Percentiles rank a stretch among this genome's conserved stretches.
phyloP scores from a whole-genome alignment of 2,113 vertebrate species.

The Oreochromis niloticus region DNA sequence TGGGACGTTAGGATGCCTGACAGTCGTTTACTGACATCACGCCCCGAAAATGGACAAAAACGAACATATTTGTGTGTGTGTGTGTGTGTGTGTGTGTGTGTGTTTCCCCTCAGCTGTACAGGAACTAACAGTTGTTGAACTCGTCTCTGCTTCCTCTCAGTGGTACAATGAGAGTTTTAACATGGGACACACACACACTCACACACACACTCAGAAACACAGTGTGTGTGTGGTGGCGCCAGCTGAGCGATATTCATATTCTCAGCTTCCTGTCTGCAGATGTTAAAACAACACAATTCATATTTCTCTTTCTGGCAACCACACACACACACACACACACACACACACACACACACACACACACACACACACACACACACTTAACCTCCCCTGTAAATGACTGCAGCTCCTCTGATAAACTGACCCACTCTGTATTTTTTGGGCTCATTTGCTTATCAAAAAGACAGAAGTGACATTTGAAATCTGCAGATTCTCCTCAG shows the following conservation, averaged over 20 bases:
- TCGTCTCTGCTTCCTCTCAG: slow-evolving; percentile 4
- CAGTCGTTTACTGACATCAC: background rate
- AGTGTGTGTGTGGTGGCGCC: slow-evolving; percentile 16
- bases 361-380: background rate
- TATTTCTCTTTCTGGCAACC: background rate
- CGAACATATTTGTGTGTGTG: background rate
- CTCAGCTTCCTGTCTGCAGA: slow-evolving; percentile 57
- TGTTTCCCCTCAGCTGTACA: background rate
- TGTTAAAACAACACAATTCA: slow-evolving; percentile 49
- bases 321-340: background rate
- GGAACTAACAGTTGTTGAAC: slow-evolving; percentile 27
- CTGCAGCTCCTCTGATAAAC: background rate
- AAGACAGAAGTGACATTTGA: background rate
- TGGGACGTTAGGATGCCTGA: background rate
- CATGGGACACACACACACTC: background rate
- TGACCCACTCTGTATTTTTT: background rate
- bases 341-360: background rate
- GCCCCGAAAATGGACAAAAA: background rate
- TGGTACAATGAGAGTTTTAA: background rate
- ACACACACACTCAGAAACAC: background rate
- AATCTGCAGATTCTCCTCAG: background rate
- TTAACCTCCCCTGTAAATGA: background rate
- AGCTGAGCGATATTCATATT: slow-evolving; percentile 52
- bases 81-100: background rate
- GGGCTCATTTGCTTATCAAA: background rate